Conservation (phyloP, 2,797 vertebrate genomes). For the Scleropages formosus region DNA sequence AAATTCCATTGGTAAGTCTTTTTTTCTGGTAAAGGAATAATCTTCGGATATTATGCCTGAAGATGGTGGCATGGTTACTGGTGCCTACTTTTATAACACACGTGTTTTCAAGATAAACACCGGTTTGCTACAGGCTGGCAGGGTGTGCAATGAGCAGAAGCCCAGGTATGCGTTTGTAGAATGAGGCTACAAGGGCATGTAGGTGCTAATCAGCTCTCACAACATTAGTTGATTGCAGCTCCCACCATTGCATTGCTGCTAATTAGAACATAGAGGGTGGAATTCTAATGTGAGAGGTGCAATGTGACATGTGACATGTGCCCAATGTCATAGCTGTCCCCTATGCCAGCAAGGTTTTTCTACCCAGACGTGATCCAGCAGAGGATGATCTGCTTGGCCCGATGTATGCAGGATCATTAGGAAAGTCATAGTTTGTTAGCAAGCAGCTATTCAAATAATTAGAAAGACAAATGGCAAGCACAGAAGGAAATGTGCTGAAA, state of each 20-base stretch:
- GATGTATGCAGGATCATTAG: no score
- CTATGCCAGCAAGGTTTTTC: not conserved
- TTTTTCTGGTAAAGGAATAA: no score
- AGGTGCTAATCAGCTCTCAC: not conserved
- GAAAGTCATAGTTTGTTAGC: conserved; percentile 15
- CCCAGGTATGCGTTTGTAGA: no score
- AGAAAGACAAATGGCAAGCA: not conserved
- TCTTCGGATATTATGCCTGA: no score
- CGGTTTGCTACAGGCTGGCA: no score
- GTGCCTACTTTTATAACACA: no score
- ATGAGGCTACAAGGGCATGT: not conserved
- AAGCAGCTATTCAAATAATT: conserved; percentile 14
- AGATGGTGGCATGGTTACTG: no score
- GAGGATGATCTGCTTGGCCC: not conserved
- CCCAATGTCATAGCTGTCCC: not conserved
- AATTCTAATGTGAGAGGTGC: not conserved
- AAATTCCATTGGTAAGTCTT: no score
- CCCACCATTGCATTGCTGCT: conserved; percentile 3
- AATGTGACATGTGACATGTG: not conserved
- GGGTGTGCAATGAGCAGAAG: no score
- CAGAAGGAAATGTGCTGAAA: conserved; percentile 2
- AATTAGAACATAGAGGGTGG: not conserved
- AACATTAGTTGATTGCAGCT: conserved; percentile 22
- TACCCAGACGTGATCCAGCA: not conserved
- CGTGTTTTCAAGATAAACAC: no score